Conservation (phyloP, 2,888 invertebrate species). For the Theretra japonica region DNA sequence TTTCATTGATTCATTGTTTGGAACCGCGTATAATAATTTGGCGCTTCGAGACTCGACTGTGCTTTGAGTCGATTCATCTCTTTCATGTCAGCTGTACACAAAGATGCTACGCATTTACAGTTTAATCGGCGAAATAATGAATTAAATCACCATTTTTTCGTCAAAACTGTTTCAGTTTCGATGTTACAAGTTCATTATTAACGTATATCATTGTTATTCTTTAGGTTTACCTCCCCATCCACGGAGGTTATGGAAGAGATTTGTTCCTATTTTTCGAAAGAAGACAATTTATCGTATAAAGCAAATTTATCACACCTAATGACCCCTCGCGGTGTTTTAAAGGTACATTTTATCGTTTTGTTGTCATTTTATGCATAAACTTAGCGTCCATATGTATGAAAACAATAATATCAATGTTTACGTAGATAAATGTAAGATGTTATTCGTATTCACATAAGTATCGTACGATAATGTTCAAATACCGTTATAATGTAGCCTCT, state of each 20-base stretch:
- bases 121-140: slow-evolving; percentile 71
- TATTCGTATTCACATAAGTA: slow-evolving; percentile 38
- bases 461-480: not conserved
- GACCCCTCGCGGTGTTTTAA: slow-evolving; percentile 71
- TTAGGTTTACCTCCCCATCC: slow-evolving; percentile 72
- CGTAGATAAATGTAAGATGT: slow-evolving; percentile 61
- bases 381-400: slow-evolving; percentile 57
- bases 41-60: slow-evolving; percentile 70
- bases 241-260: slow-evolving; percentile 81
- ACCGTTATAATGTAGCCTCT: slow-evolving; percentile 3
- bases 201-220: slow-evolving; percentile 64
- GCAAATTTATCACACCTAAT: slow-evolving; percentile 75
- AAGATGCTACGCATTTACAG: slow-evolving; percentile 81
- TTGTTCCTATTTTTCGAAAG: slow-evolving; percentile 74
- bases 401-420: slow-evolving; percentile 75
- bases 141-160: slow-evolving; percentile 71
- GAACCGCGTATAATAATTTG: slow-evolving; percentile 59
- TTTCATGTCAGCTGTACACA: slow-evolving; percentile 83
- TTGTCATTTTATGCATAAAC: slow-evolving; percentile 47
- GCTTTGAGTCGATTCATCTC: slow-evolving; percentile 73
- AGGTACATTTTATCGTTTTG: slow-evolving; percentile 66
- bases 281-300: slow-evolving; percentile 72
- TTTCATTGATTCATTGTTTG: slow-evolving; percentile 44
- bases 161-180: slow-evolving; percentile 51
- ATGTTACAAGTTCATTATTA: slow-evolving; percentile 47